Evolutionary conservation across 2,797 vertebrate species (phyloP).

Genomic region (Thaleichthys pacificus): DNA sequence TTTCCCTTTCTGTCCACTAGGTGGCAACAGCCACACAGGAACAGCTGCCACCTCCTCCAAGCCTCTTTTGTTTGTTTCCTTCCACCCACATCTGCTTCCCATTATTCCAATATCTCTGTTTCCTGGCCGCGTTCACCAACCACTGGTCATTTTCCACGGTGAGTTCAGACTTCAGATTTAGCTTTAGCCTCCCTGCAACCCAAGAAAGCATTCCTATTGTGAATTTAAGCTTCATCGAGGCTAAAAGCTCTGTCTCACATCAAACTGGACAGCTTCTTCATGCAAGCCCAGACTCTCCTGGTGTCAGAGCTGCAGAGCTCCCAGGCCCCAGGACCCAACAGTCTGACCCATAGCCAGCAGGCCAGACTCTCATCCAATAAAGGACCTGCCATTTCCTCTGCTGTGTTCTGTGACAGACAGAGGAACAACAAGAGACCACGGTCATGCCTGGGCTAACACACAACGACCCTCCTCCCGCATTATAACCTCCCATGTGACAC

Average conservation of each 20-base stretch:
- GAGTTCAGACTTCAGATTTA: conserved; percentile 21
- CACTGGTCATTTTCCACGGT: conserved; percentile 29
- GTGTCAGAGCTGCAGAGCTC: neutral
- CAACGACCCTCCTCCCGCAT: neutral
- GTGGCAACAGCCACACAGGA: conserved; percentile 18
- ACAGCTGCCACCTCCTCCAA: neutral
- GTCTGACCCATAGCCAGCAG: no score
- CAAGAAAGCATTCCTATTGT: conserved; percentile 26
- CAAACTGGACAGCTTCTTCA: conserved; percentile 5
- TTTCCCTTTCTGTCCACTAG: neutral
- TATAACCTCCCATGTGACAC: neutral
- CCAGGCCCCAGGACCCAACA: neutral
- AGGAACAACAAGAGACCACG: neutral
- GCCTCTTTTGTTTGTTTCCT: conserved; percentile 49
- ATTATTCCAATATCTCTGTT: conserved; percentile 50
- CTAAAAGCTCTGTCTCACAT: conserved; percentile 12
- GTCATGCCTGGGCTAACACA: neutral
- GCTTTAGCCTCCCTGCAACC: conserved; percentile 25
- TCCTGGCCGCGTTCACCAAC: conserved; percentile 36
- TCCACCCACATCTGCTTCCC: conserved; percentile 45
- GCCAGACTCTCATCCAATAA: neutral
- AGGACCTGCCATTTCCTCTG: neutral
- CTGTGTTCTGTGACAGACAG: neutral
- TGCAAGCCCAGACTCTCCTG: neutral
- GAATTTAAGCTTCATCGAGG: neutral